Evolutionary conservation across 2,797 vertebrate genomes (phyloP), one percentile per base, ranked within the genome.

Genomic region (Ctenopoma kingsleyae): DNA sequence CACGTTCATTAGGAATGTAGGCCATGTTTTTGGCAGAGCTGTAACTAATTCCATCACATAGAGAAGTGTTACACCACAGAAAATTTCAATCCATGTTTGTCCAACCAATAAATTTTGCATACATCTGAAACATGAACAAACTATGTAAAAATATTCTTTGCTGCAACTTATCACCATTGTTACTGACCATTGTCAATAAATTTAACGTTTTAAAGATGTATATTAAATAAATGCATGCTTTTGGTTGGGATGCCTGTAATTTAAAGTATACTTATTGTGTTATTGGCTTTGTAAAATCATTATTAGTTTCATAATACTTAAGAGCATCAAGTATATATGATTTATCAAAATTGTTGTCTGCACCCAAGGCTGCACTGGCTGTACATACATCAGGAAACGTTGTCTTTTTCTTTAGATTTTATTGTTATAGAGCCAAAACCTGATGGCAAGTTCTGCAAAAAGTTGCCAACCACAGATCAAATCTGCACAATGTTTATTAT

Each of bases 1-100:
- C 88, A 92, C 90, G 84, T 88, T 89, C 72, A 78, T 76, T 76
- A 81, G 88, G 87, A 91, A 93, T 94, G 87, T 90, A 88, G 90
- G 91, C 89, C 91, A 90, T 87, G 83, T 84, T 89, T 86, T 89
- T 88, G 83, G 88, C 91, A 82, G 74, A 82, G 57, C 58, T 84
- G 58, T 80, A 83, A 83, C 76, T 89, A 83, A 83, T 90, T 86
- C 85, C 80, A 82, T 87, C 81, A 80, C 82, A 86, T 63, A 49
- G 57, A 74, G 47, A 78, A 70, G 36, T 59, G 60, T 72, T 80
- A 73, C 35, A 82, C 47, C 47, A 70, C 66, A 74, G 50, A 60
- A 81, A 88, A 75, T 47, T 68, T 61, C 54, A 81, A 55, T 47
- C 44, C 36, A 13, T 69, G 57, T 72, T 74, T 46, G 23, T 50